Percentiles rank a stretch among this genome's conserved stretches.
Conservation (phyloP, 2,797 vertebrate species). For the Taenioides sp. region DNA sequence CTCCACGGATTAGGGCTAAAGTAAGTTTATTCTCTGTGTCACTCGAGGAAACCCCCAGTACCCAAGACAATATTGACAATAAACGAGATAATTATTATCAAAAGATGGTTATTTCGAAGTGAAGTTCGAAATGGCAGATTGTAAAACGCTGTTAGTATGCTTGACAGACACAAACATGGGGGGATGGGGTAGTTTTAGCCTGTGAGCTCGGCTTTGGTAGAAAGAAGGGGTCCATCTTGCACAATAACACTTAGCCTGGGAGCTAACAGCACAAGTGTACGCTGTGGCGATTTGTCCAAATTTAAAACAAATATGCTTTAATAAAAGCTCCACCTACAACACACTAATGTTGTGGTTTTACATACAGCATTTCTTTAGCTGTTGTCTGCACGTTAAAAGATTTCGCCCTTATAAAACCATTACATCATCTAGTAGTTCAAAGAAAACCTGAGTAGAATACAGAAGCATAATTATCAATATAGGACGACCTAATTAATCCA, state of each 20-base stretch:
- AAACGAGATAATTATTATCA: neutral
- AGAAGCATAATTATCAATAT: slow-evolving; percentile 7
- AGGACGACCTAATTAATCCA: slow-evolving; percentile 2
- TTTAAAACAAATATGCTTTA: slow-evolving; percentile 18
- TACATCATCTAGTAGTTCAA: slow-evolving; percentile 60
- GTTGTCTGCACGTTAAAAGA: slow-evolving; percentile 3
- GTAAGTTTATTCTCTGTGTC: slow-evolving; percentile 83
- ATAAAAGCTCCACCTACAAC: slow-evolving; percentile 8
- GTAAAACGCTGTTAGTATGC: slow-evolving; percentile 55
- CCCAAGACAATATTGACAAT: neutral
- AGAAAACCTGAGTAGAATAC: slow-evolving; percentile 10
- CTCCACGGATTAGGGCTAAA: slow-evolving; percentile 95
- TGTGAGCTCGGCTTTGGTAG: slow-evolving; percentile 66
- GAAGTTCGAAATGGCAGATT: slow-evolving; percentile 45
- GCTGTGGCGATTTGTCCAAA: slow-evolving; percentile 38
- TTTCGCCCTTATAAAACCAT: slow-evolving; percentile 54
- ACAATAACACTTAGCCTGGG: slow-evolving; percentile 75
- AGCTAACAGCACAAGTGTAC: slow-evolving; percentile 59
- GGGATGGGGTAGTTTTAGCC: slow-evolving; percentile 76
- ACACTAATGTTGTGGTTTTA: neutral
- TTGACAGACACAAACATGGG: slow-evolving; percentile 78
- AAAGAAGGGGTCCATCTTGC: slow-evolving; percentile 82
- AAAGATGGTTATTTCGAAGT: slow-evolving; percentile 7
- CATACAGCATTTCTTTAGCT: neutral
- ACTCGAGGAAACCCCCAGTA: slow-evolving; percentile 29